phyloP scores from a whole-genome alignment of 2,113 vertebrate genomes.

The Pachypanchax playfairii region DNA sequence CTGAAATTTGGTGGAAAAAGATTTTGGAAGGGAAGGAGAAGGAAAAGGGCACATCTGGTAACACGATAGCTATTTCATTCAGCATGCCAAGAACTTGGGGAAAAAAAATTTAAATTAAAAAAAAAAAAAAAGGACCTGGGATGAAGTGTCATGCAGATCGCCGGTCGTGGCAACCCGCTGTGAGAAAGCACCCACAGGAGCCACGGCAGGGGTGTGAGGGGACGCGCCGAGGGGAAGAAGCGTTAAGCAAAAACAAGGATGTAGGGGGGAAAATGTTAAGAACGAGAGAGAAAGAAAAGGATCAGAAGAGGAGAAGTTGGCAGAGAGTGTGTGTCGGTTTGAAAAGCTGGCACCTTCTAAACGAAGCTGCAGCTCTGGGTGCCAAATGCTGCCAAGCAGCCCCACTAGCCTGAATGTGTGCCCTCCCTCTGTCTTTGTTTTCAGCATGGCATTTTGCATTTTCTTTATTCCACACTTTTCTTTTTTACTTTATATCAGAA shows the following conservation, averaged over 20 bases:
- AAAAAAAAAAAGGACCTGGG: conserved; percentile 14
- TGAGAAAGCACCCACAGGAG: conserved; percentile 40
- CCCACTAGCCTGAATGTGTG: conserved; percentile 74
- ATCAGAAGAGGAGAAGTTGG: conserved; percentile 79
- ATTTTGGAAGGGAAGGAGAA: conserved; percentile 12
- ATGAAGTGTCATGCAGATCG: conserved; percentile 16
- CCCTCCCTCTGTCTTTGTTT: conserved; percentile 78
- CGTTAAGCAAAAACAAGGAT: conserved; percentile 56
- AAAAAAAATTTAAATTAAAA: background rate
- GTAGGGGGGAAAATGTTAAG: conserved; percentile 55
- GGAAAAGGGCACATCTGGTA: conserved; percentile 21
- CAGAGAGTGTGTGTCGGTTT: conserved; percentile 74
- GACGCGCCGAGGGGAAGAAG: conserved; percentile 44
- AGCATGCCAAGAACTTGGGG: background rate
- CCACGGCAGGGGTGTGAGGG: conserved; percentile 19
- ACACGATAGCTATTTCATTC: conserved; percentile 38
- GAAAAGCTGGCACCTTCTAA: conserved; percentile 81
- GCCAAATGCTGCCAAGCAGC: conserved; percentile 80
- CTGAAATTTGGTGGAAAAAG: conserved; percentile 48
- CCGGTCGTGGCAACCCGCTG: conserved; percentile 26
- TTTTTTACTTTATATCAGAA: conserved; percentile 65
- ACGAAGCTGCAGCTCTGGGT: conserved; percentile 69
- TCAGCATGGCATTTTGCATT: conserved; percentile 74
- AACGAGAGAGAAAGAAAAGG: conserved; percentile 71
- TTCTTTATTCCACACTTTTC: conserved; percentile 73